phyloP scores from a whole-genome alignment of 2,797 vertebrate genomes.

The Coccyzus lansbergi region DNA sequence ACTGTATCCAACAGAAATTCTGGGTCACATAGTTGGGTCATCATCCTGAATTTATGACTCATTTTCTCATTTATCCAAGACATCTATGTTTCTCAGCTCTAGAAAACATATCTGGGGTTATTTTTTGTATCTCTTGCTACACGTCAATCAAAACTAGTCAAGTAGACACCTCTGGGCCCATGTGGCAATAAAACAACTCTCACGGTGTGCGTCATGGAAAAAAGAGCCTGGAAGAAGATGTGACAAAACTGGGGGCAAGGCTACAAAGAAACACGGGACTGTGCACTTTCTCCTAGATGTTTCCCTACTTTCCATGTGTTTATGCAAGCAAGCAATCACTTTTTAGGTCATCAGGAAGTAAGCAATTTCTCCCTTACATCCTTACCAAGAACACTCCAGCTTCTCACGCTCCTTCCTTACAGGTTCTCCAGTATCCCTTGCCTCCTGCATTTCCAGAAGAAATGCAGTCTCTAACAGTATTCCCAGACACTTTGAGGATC shows the following conservation, averaged over 20 bases:
- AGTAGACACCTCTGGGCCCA: neutral
- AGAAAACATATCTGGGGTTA: neutral
- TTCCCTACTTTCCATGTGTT: neutral
- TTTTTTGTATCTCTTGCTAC: neutral
- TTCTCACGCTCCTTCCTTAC: neutral
- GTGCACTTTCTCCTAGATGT: neutral
- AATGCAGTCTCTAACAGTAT: neutral
- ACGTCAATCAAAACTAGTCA: neutral
- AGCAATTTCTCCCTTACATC: neutral
- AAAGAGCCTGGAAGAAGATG: neutral
- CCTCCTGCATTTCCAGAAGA: neutral
- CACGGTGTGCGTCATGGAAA: neutral
- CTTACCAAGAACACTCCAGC: neutral
- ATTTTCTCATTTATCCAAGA: neutral
- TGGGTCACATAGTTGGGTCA: neutral
- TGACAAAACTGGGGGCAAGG: neutral
- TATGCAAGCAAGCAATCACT: neutral
- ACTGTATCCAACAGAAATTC: neutral
- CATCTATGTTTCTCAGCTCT: neutral
- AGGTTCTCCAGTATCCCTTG: neutral
- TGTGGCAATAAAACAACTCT: neutral
- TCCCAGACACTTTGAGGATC: neutral
- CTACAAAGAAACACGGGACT: neutral
- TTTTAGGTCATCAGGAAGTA: neutral
- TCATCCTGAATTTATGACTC: constrained; percentile 25